Evolutionary conservation across 2,888 invertebrate genomes (phyloP).

Genomic region (Eupeodes latifasciatus): DNA sequence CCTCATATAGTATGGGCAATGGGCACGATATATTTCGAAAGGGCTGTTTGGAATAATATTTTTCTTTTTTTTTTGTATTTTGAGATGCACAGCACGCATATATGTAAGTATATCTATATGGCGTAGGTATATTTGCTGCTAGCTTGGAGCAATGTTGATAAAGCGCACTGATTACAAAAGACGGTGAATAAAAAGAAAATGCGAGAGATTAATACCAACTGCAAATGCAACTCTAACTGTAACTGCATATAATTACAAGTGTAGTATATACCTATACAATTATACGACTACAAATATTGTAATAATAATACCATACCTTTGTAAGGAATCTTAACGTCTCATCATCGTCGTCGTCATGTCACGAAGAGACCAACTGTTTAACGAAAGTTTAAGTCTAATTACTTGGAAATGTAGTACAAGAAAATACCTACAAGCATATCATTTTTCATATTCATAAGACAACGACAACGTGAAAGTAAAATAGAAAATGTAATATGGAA

Average conservation of each 20-base stretch:
- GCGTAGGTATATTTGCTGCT: too few species aligned
- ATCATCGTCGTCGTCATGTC: background rate
- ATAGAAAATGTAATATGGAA: too few species aligned
- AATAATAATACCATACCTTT: background rate
- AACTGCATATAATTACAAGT: too few species aligned
- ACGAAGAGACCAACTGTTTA: background rate
- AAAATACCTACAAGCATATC: too few species aligned
- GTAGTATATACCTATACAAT: too few species aligned
- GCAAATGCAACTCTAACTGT: background rate
- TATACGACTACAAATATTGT: background rate
- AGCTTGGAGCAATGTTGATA: background rate
- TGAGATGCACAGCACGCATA: background rate
- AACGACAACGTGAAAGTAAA: too few species aligned
- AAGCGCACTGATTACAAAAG: conserved; percentile 9
- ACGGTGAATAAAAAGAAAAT: background rate
- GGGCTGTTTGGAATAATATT: conserved; percentile 35
- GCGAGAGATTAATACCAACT: background rate
- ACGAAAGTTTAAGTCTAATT: background rate
- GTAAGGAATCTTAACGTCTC: background rate
- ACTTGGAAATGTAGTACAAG: too few species aligned
- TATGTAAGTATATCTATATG: background rate
- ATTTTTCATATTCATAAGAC: too few species aligned
- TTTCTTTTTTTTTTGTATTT: conserved; percentile 3
- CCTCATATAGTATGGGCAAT: background rate
- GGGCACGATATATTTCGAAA: conserved; percentile 40